Evolutionary conservation across 2,888 invertebrate genomes (phyloP).

Genomic region (Seira ritae): DNA sequence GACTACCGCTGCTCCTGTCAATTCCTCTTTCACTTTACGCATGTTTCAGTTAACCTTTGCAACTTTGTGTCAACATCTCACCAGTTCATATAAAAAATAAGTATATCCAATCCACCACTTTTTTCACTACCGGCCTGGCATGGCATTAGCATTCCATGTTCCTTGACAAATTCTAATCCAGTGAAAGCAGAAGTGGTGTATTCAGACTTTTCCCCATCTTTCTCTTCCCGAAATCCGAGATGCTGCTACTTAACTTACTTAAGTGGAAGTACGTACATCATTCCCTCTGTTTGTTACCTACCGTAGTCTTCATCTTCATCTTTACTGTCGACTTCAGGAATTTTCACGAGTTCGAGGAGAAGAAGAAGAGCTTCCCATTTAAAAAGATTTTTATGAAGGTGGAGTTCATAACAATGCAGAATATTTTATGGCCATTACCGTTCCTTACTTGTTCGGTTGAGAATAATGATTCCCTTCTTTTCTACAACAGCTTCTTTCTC

Average conservation of each 20-base stretch:
- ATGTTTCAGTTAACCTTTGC: conserved; percentile 41
- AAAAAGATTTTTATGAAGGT: conserved; percentile 14
- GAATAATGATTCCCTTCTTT: not conserved
- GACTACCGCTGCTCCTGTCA: too few species aligned
- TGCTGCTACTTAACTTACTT: too few species aligned
- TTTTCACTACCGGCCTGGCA: too few species aligned
- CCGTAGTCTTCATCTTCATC: too few species aligned
- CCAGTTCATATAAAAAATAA: not conserved
- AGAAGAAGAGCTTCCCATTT: conserved; percentile 8
- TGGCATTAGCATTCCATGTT: too few species aligned
- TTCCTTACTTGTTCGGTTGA: not conserved
- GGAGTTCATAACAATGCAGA: conserved; percentile 16
- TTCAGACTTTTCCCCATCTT: not conserved
- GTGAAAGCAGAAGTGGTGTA: not conserved
- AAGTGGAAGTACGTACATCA: too few species aligned
- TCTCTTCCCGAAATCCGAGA: too few species aligned
- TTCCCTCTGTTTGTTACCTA: too few species aligned
- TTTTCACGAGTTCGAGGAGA: too few species aligned
- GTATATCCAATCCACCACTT: too few species aligned
- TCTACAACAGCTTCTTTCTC: not conserved
- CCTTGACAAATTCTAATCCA: not conserved
- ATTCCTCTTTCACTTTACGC: not conserved
- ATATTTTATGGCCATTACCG: conserved; percentile 10
- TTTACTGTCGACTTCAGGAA: too few species aligned
- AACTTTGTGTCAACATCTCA: conserved; percentile 13